Percentiles rank a stretch among this genome's conserved stretches.
Conservation (phyloP, 2,888 invertebrate species). For the Chrysomela aeneicollis region DNA sequence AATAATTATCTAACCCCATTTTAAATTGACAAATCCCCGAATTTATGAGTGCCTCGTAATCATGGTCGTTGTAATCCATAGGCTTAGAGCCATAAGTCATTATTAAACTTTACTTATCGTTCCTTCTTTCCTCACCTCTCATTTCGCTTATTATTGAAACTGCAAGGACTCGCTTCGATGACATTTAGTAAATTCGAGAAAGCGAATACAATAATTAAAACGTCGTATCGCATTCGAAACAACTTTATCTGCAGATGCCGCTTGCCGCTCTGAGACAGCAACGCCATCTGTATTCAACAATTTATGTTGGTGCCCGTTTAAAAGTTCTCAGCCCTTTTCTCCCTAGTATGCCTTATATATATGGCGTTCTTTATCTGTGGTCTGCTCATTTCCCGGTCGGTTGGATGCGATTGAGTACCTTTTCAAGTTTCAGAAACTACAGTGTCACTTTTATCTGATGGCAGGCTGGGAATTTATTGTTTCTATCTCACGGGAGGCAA, state of each 20-base stretch:
- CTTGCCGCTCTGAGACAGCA: constrained; percentile 57
- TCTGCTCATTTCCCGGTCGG: constrained; percentile 62
- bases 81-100: constrained; percentile 54
- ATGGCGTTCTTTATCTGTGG: constrained; percentile 54
- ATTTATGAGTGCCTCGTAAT: constrained; percentile 53
- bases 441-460: constrained; percentile 61
- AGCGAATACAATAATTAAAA: constrained; percentile 58
- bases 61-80: constrained; percentile 55
- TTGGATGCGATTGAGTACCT: constrained; percentile 60
- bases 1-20: constrained; percentile 55
- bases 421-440: constrained; percentile 62
- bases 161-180: constrained; percentile 16
- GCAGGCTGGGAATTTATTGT: constrained; percentile 55
- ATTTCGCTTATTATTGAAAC: constrained; percentile 41
- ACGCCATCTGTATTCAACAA: constrained; percentile 60
- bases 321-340: constrained; percentile 57
- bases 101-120: constrained; percentile 55
- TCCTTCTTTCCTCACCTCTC: constrained; percentile 48
- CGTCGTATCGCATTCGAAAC: constrained; percentile 57
- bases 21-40: constrained; percentile 56
- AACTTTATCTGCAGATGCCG: constrained; percentile 60
- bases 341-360: constrained; percentile 42
- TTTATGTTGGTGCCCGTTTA: constrained; percentile 59
- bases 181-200: constrained; percentile 31
- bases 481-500: constrained; percentile 34